phyloP scores from a whole-genome alignment of 1,140 invertebrate genomes.

The Scaptomyza graminum region DNA sequence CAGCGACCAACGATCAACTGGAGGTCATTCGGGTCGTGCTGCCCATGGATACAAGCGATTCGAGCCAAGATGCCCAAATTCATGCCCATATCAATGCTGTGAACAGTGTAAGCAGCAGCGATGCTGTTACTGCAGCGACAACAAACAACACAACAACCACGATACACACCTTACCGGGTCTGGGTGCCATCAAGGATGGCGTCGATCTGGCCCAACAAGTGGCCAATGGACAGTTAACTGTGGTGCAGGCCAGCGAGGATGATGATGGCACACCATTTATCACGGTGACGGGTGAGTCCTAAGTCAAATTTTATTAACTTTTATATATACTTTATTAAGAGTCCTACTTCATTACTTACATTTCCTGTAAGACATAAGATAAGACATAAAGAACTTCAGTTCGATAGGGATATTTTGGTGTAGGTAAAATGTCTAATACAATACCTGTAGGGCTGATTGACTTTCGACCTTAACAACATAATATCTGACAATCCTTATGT shows the following conservation, averaged over 20 bases:
- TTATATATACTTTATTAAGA: no score
- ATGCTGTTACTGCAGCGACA: slow-evolving; percentile 39
- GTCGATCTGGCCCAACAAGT: slow-evolving; percentile 75
- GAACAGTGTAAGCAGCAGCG: slow-evolving; percentile 51
- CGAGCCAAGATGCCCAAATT: slow-evolving; percentile 67
- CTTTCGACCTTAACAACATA: no score
- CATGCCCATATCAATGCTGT: slow-evolving; percentile 65
- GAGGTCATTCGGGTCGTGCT: slow-evolving; percentile 78
- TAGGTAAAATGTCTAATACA: no score
- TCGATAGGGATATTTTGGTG: no score
- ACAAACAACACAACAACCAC: slow-evolving; percentile 36
- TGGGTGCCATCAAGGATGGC: slow-evolving; percentile 67
- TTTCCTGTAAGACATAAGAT: no score
- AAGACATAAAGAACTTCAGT: no score
- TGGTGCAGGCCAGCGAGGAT: slow-evolving; percentile 70
- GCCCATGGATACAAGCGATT: slow-evolving; percentile 81
- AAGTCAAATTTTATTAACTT: not conserved
- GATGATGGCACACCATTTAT: slow-evolving; percentile 77
- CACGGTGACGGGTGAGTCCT: slow-evolving; percentile 77
- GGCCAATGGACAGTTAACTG: slow-evolving; percentile 75
- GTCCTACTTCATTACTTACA: no score
- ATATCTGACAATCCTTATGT: no score
- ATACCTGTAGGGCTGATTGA: no score
- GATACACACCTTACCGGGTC: slow-evolving; percentile 60
- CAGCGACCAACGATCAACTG: slow-evolving; percentile 53